Evolutionary conservation across 2,113 vertebrate genomes (phyloP).

Genomic region (Apus apus): DNA sequence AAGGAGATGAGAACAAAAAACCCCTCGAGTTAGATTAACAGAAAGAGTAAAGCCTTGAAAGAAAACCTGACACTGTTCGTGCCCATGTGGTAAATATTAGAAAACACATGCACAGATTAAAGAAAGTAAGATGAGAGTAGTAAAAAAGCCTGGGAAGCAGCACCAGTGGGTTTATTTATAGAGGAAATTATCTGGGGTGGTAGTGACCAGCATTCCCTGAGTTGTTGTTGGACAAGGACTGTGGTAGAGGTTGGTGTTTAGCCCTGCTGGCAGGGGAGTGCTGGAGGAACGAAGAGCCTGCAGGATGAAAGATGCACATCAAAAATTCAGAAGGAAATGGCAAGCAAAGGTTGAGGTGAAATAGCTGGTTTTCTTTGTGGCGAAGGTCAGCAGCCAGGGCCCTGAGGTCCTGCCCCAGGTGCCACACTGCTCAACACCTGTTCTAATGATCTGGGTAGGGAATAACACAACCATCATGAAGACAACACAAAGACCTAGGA

Average conservation of each 20-base stretch:
- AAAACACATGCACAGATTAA: neutral
- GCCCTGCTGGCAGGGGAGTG: neutral
- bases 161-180: neutral
- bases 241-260: neutral
- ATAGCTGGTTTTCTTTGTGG: neutral
- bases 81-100: accelerated
- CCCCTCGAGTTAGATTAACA: neutral
- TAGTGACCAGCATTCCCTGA: neutral
- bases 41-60: neutral
- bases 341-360: neutral
- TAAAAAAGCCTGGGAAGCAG: neutral
- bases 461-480: neutral
- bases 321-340: neutral
- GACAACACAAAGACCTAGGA: neutral
- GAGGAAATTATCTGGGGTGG: neutral
- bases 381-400: neutral
- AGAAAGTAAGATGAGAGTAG: neutral
- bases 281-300: neutral
- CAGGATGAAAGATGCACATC: neutral
- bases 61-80: neutral
- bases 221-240: neutral
- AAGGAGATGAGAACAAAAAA: neutral
- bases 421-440: neutral
- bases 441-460: neutral
- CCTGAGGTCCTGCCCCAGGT: neutral